Evolutionary conservation across 1,140 invertebrate species (phyloP).

Genomic region (Lasioglossum albipes): DNA sequence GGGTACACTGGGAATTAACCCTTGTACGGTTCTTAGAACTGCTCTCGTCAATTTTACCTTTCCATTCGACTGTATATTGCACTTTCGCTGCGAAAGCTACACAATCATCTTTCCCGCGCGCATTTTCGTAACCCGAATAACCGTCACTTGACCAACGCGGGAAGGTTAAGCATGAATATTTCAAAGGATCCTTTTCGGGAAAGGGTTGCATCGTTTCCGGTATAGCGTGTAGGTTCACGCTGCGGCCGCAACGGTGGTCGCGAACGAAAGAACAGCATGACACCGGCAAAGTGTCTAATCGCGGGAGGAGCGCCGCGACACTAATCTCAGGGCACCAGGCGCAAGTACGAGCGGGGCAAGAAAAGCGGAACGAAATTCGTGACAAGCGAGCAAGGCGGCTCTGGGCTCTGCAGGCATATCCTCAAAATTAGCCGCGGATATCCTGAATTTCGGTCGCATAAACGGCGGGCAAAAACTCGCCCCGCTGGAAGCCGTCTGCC

Average conservation of each 20-base stretch:
- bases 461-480: conserved; percentile 50
- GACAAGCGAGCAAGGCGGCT: conserved; percentile 9
- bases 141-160: too few species aligned
- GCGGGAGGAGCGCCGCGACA: neutral
- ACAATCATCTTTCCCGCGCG: too few species aligned
- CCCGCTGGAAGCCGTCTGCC: conserved; percentile 12
- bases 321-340: neutral
- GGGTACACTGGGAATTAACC: neutral
- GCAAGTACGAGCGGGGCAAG: neutral
- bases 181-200: too few species aligned
- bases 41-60: too few species aligned
- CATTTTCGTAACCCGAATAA: too few species aligned
- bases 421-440: conserved; percentile 58
- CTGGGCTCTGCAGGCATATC: conserved; percentile 19
- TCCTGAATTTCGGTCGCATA: conserved; percentile 54
- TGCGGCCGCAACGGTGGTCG: too few species aligned
- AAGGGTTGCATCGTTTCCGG: too few species aligned
- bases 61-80: too few species aligned
- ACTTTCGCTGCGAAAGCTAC: neutral
- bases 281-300: neutral
- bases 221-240: too few species aligned
- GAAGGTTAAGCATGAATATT: too few species aligned
- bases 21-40: too few species aligned
- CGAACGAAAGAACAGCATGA: neutral
- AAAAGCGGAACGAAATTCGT: conserved; percentile 20